Evolutionary conservation across 2,797 vertebrate genomes (phyloP), one percentile per base, ranked within the genome.

Genomic region (Corythornis leucogaster): DNA sequence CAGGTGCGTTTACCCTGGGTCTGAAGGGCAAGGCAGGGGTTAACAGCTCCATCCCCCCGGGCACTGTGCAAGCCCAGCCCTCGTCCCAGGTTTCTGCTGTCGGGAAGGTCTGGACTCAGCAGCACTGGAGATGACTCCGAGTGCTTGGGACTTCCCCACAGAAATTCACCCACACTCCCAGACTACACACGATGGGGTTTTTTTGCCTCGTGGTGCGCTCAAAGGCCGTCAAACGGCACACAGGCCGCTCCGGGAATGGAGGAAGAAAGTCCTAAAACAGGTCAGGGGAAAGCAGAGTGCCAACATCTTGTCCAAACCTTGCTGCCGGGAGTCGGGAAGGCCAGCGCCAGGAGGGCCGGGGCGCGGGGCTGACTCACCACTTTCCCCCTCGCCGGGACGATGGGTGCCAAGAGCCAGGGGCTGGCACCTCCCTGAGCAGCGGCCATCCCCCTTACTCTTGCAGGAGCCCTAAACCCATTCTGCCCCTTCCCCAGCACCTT

Each of bases 221-320:
- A 0, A 46, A 82, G 7, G n/a, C 80, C 62, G 45, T 67, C 59
- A 55, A 53, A 30, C 1, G 3, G 63, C 55, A 58, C 3, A 0
- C 0, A 1, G 64, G 55, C 53, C 0, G 5, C 77, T 53, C 53
- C 1, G 0, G 46, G 70, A 50, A 73, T 1, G 1, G 38, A 33
- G 26, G 19, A 74, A 70, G 21, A 71, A 64, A 64, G 35, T 33
- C 3, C 2, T 63, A 82, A 71, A 89, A 35, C 9, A 4, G 35
- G 50, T 50, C n/a, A 77, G 20, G 42, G 54, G 25, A 74, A 82
- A 87, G 25, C 1, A 2, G 12, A 78, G 31, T 0, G 2, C 25
- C 48, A 40, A 40, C 1, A 5, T 42, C 31, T 51, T 35, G 11
- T 55, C 53, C 53, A 59, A 73, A 55, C 28, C 7, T 12, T 78